These are phyloP conservation scores for Gobio occitaniae DNA, from an alignment of 2,797 vertebrate genomes.

Conservation along the genomic window DNA sequence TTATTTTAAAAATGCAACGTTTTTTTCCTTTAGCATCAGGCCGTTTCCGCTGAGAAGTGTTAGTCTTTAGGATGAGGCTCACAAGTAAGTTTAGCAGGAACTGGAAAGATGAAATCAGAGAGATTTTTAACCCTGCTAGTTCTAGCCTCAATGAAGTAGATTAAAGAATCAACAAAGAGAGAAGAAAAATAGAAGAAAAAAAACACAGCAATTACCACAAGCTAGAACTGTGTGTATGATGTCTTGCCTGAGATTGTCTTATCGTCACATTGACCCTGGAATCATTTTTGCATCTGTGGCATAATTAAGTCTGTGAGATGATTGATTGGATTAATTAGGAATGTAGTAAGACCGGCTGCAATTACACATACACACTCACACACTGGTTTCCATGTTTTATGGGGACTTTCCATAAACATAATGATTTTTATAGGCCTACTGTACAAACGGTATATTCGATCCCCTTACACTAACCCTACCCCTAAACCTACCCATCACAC, in stretches of 20 bases:
- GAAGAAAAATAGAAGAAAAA: neutral
- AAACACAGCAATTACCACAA: neutral
- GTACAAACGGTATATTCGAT: too few relatives aligned
- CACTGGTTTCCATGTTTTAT: too few relatives aligned
- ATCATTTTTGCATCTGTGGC: conserved; percentile 59
- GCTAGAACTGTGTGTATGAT: conserved; percentile 10
- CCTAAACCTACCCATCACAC: too few relatives aligned
- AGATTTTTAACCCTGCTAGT: neutral
- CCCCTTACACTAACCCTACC: too few relatives aligned
- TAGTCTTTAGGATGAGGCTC: neutral
- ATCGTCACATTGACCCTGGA: conserved; percentile 49
- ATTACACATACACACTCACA: neutral
- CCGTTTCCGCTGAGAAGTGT: neutral
- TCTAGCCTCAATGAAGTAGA: neutral
- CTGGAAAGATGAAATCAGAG: neutral
- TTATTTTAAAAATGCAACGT: conserved; percentile 6
- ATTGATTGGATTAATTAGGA: conserved; percentile 55
- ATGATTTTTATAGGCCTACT: too few relatives aligned
- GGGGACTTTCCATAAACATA: too few relatives aligned
- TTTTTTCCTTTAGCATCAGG: neutral
- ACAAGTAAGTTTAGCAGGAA: neutral
- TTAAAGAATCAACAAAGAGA: neutral
- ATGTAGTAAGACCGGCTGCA: neutral
- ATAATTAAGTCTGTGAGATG: conserved; percentile 58
- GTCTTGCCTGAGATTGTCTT: neutral